Evolutionary conservation across 2,113 vertebrate genomes (phyloP), one percentile per base, ranked within the genome.

Genomic region (Alces alces): DNA sequence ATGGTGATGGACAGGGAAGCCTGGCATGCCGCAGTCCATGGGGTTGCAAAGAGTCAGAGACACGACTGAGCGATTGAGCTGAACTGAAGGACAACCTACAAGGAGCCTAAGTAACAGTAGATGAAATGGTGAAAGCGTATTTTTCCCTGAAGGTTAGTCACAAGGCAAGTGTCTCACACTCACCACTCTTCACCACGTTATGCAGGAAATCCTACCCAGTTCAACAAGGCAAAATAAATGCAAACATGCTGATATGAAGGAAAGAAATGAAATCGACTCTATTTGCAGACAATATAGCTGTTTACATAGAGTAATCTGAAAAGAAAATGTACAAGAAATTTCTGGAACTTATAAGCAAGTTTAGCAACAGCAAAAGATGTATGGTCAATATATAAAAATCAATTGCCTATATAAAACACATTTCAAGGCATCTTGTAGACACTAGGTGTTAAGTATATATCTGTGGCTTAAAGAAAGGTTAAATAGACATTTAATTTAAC

Each of bases 21-120:
- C 19, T 13, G 19, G 19, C 0, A 2, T 39, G n/a, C 7, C 0
- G 0, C n/a, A 70, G n/a, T 70, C 19, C n/a, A 23, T 36, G 64
- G 19, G n/a, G 19, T 39, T 0, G 1, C 33, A 70, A 39, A 70
- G 19, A 70, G n/a, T 39, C n/a, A 36, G n/a, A 70, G n/a, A 70
- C 66, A 70, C 1, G 5, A 70, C 19, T 70, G n/a, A 39, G 19
- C 0, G 0, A 12, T 39, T 39, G 19, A 39, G 10, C n/a, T 70
- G n/a, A 70, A 70, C n/a, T 23, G 19, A 70, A 70, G 9, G 66
- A 70, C 19, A 70, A 70, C n/a, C 21, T 92, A 58, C 5, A 73
- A 21, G 45, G 27, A 73, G 17, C 19, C 73, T 66, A 43, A 43
- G n/a, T 60, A 52, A 88, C 23, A 54, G 25, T 54, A 52, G 25